Evolutionary conservation across 2,888 invertebrate genomes (phyloP).

Genomic region (Caenorhabditis becei): DNA sequence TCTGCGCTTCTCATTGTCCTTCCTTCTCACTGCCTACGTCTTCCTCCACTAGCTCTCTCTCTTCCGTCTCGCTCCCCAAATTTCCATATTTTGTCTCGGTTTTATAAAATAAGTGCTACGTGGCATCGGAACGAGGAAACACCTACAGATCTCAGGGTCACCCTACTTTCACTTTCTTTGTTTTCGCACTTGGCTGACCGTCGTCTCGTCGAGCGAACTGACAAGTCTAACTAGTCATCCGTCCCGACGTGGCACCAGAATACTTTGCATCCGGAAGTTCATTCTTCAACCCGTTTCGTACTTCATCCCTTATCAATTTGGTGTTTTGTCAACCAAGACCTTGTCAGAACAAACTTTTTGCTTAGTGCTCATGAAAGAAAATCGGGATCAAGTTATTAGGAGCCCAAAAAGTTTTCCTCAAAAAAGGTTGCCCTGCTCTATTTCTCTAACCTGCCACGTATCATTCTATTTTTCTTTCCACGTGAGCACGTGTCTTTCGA

Average conservation of each 20-base stretch:
- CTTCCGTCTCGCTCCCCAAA: conserved; percentile 34
- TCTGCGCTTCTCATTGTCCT: conserved; percentile 34
- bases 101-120: background rate
- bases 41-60: conserved; percentile 19
- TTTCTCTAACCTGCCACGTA: too few species aligned
- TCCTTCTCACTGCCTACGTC: conserved; percentile 29
- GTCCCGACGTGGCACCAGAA: conserved; percentile 2
- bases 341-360: too few species aligned
- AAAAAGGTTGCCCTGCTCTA: too few species aligned
- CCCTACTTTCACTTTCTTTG: conserved; percentile 85
- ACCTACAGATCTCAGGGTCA: conserved; percentile 13
- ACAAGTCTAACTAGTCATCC: conserved; percentile 66
- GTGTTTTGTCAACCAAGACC: too few species aligned
- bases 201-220: conserved; percentile 76
- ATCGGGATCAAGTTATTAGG: too few species aligned
- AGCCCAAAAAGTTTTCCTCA: too few species aligned
- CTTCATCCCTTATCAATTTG: background rate
- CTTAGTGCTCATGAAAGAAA: too few species aligned
- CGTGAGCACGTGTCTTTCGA: background rate
- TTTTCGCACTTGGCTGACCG: conserved; percentile 84
- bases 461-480: too few species aligned
- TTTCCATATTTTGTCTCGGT: conserved; percentile 42
- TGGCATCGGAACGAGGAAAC: conserved; percentile 11
- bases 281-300: too few species aligned
- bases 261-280: too few species aligned